A percentile compares a stretch with the other conserved stretches of the same genome.
phyloP scores from a whole-genome alignment of 2,113 vertebrate species.

The Takifugu bimaculatus region DNA sequence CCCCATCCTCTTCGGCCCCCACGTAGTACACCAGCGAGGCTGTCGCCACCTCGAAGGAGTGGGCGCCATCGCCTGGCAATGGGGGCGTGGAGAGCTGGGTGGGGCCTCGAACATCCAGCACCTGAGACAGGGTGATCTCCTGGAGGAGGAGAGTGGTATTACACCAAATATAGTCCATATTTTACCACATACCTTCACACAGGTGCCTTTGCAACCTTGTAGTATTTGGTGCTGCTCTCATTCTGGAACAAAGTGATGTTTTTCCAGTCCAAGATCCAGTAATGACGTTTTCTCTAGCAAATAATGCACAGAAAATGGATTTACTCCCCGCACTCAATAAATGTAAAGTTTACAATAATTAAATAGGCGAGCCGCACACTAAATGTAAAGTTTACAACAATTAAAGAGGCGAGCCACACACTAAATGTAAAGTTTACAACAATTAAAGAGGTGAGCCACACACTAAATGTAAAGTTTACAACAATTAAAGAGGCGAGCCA shows the following conservation, averaged over 20 bases:
- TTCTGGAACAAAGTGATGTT: constrained; percentile 73
- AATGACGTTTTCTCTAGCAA: constrained; percentile 74
- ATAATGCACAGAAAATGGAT: not conserved
- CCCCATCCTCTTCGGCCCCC: constrained; percentile 33
- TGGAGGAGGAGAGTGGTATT: constrained; percentile 16
- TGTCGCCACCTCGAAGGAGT: constrained; percentile 71
- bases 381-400: no score
- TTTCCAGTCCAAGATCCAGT: constrained; percentile 75
- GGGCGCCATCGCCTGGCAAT: constrained; percentile 9
- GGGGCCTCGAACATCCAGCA: constrained; percentile 66
- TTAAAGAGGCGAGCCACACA: no score
- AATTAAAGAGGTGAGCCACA: no score
- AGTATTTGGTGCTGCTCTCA: constrained; percentile 72
- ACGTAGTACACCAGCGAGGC: constrained; percentile 65
- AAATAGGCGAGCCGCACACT: no score
- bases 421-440: no score
- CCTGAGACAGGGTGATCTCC: constrained; percentile 72
- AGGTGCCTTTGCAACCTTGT: constrained; percentile 58
- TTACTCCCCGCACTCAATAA: no score
- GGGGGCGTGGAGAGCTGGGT: constrained; percentile 41
- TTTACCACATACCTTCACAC: no score
- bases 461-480: no score
- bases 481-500: no score
- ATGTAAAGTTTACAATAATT: no score
- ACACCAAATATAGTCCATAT: no score